Percentiles rank a stretch among this genome's conserved stretches.
phyloP scores from a whole-genome alignment of 2,888 invertebrate genomes.

The Diarsia dahlii region DNA sequence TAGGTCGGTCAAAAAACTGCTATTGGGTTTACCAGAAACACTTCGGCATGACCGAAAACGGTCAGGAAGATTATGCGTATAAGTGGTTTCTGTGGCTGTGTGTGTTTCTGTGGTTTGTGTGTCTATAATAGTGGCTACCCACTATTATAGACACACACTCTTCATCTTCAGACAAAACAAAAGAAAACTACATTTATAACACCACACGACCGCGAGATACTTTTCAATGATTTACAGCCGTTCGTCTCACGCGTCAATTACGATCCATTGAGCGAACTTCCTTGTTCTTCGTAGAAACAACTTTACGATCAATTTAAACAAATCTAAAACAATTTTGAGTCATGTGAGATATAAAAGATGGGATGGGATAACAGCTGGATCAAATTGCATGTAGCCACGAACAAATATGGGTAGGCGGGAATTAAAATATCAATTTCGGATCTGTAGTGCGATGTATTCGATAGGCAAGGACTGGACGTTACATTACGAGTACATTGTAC shows the following conservation, averaged over 20 bases:
- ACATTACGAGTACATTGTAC: no score
- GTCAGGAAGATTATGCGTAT: no score
- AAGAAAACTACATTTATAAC: slow-evolving; percentile 30
- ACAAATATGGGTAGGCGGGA: neutral
- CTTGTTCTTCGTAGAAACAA: slow-evolving; percentile 61
- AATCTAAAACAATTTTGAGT: slow-evolving; percentile 63
- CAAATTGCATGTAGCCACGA: slow-evolving; percentile 21
- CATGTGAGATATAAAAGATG: slow-evolving; percentile 44
- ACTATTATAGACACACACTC: neutral
- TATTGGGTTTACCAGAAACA: no score
- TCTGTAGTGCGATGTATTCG: neutral
- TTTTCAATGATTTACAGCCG: slow-evolving; percentile 51
- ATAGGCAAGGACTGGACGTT: no score
- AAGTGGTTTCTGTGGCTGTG: no score
- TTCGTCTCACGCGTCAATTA: slow-evolving; percentile 58
- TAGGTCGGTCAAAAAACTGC: no score
- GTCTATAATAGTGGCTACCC: no score
- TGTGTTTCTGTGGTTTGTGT: no score
- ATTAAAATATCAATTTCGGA: neutral
- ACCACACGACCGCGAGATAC: slow-evolving; percentile 19
- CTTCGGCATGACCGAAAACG: no score
- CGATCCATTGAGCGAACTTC: slow-evolving; percentile 64
- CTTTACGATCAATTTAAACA: slow-evolving; percentile 69
- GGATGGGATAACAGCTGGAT: slow-evolving; percentile 22
- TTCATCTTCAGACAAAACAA: slow-evolving; percentile 13